phyloP scores from a whole-genome alignment of 1,140 invertebrate genomes.

The Coenobita brevimanus region DNA sequence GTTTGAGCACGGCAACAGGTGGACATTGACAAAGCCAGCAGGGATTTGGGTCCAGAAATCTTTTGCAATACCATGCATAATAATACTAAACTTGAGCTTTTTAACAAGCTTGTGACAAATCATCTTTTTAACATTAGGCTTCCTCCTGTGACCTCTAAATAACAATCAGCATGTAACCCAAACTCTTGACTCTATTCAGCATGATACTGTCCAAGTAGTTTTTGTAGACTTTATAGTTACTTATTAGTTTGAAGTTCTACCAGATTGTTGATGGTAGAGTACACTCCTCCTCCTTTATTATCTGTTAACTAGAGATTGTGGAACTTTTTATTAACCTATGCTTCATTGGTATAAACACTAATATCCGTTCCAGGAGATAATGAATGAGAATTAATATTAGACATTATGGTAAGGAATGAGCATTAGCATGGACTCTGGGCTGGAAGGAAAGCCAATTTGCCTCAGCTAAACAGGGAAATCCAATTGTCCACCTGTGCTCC shows the following conservation, averaged over 20 bases:
- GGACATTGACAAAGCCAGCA: conserved; percentile 42
- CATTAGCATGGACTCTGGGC: conserved; percentile 50
- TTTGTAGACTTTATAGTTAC: conserved; percentile 55
- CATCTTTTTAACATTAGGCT: conserved; percentile 42
- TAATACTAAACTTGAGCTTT: conserved; percentile 10
- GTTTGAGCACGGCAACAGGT: conserved; percentile 50
- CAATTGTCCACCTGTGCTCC: conserved; percentile 65
- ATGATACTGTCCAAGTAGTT: conserved; percentile 60
- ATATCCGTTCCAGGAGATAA: conserved; percentile 56
- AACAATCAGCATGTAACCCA: conserved; percentile 52
- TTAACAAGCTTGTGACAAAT: conserved; percentile 31
- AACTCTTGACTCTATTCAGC: conserved; percentile 52
- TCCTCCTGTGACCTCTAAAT: conserved; percentile 40
- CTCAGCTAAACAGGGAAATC: conserved; percentile 41
- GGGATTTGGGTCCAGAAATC: conserved; percentile 24
- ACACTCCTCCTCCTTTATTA: conserved; percentile 51
- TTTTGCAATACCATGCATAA: conserved; percentile 23
- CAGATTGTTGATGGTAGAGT: conserved; percentile 45
- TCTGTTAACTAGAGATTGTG: conserved; percentile 41
- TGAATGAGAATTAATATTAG: conserved; percentile 8
- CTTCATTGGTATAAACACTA: conserved; percentile 48
- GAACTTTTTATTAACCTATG: conserved; percentile 30
- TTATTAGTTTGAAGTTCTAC: conserved; percentile 48
- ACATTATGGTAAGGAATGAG: conserved; percentile 58
- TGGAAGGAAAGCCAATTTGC: conserved; percentile 31